These are phyloP conservation scores for Gasterosteus nipponicus DNA, from an alignment of 2,113 vertebrate species.

Conservation along the genomic window DNA sequence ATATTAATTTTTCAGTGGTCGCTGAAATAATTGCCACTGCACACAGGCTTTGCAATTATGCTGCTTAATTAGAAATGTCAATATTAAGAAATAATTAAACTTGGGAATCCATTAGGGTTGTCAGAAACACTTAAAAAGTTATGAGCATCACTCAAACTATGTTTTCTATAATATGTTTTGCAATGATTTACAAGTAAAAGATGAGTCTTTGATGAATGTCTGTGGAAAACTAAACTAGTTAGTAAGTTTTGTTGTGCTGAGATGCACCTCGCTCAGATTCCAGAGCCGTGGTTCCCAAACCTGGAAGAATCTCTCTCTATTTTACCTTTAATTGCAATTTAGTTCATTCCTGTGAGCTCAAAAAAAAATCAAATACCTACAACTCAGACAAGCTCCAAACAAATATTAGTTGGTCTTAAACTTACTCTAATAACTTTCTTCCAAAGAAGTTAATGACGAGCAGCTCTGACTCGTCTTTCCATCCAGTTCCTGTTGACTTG, in stretches of 20 bases:
- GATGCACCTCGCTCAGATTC: not conserved
- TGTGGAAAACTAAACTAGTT: constrained; percentile 30
- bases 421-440: not conserved
- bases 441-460: not conserved
- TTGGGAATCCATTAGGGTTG: constrained; percentile 77
- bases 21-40: constrained; percentile 78
- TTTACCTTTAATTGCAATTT: not conserved
- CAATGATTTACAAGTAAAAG: constrained; percentile 62
- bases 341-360: not conserved
- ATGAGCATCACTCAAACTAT: constrained; percentile 63
- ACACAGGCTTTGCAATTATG: constrained; percentile 82
- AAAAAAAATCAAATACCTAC: not conserved
- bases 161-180: constrained; percentile 63
- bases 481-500: not conserved
- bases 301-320: too few relatives aligned
- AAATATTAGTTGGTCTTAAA: constrained; percentile 15
- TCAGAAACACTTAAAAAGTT: constrained; percentile 75
- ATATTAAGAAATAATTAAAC: constrained; percentile 85
- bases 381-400: not conserved
- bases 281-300: too few relatives aligned
- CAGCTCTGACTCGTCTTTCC: not conserved
- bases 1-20: constrained; percentile 81
- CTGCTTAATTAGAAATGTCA: constrained; percentile 85
- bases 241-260: not conserved
- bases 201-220: constrained; percentile 53